phyloP scores from a whole-genome alignment of 2,113 vertebrate species.

The Arothron firmamentum region DNA sequence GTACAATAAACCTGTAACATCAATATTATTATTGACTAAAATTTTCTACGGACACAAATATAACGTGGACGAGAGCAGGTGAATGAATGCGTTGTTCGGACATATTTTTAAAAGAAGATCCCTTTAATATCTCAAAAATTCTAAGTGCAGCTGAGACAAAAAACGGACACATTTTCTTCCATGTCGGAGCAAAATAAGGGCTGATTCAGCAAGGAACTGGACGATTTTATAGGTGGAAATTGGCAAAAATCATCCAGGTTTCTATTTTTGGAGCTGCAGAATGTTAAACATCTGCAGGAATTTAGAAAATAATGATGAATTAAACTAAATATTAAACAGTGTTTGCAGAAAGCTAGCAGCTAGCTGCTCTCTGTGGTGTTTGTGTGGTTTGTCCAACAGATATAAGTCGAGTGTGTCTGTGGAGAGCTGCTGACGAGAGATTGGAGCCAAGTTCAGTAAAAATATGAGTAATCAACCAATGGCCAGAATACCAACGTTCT shows the following conservation, averaged over 20 bases:
- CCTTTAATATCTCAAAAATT: not conserved
- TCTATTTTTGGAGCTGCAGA: no score
- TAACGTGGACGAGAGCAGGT: not conserved
- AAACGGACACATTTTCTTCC: no score
- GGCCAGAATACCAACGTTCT: constrained; percentile 6
- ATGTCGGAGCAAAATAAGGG: no score
- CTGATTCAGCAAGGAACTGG: no score
- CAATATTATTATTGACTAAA: not conserved
- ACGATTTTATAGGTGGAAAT: no score
- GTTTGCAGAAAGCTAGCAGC: not conserved
- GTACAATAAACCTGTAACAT: not conserved
- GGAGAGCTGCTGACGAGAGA: not conserved
- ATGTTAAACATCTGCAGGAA: no score
- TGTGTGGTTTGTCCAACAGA: constrained; percentile 4
- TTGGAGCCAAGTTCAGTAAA: not conserved
- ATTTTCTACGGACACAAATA: not conserved
- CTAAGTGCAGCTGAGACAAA: no score
- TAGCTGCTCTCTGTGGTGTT: not conserved
- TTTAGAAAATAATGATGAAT: no score
- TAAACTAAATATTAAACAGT: not conserved
- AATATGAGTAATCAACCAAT: not conserved
- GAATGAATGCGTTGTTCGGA: not conserved
- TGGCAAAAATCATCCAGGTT: no score
- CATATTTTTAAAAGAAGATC: not conserved
- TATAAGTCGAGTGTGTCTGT: constrained; percentile 5